A percentile compares a stretch with the other conserved stretches of the same genome.
These are phyloP conservation scores for Lagopus leucura DNA, from an alignment of 2,113 vertebrate species.

Conservation along the genomic window DNA sequence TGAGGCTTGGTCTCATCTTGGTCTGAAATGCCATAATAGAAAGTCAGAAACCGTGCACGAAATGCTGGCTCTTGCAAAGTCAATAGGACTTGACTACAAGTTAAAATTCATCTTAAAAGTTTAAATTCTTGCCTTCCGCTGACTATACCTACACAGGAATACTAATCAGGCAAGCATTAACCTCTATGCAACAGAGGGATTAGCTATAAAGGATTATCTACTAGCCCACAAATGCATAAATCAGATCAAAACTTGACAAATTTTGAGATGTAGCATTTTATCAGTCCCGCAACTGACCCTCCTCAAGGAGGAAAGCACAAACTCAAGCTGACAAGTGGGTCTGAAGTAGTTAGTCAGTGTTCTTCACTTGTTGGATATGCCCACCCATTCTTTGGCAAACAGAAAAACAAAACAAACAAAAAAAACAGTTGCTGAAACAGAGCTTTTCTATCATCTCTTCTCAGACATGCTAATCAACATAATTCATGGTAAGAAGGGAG, in stretches of 20 bases:
- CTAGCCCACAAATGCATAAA: not conserved
- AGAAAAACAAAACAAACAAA: not conserved
- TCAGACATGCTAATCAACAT: constrained; percentile 41
- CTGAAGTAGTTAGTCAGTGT: constrained; percentile 2
- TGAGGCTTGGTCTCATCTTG: not conserved
- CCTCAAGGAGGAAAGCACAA: not conserved
- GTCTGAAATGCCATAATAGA: not conserved
- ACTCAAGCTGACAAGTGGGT: not conserved
- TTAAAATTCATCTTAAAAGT: not conserved
- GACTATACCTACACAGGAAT: not conserved
- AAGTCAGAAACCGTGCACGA: not conserved
- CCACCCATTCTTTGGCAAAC: not conserved
- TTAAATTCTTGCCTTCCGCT: not conserved
- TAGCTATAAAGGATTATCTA: not conserved
- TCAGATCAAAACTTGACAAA: not conserved
- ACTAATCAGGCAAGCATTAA: not conserved
- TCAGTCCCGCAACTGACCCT: not conserved
- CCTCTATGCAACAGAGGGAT: not conserved
- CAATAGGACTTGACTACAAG: not conserved
- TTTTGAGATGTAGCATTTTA: not conserved
- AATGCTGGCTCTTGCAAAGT: not conserved
- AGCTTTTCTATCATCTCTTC: constrained; percentile 12
- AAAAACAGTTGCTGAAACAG: not conserved
- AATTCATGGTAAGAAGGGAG: constrained; percentile 51
- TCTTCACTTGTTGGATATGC: not conserved